Conservation (phyloP, 1,140 invertebrate species). For the Aphelenchoides besseyi region DNA sequence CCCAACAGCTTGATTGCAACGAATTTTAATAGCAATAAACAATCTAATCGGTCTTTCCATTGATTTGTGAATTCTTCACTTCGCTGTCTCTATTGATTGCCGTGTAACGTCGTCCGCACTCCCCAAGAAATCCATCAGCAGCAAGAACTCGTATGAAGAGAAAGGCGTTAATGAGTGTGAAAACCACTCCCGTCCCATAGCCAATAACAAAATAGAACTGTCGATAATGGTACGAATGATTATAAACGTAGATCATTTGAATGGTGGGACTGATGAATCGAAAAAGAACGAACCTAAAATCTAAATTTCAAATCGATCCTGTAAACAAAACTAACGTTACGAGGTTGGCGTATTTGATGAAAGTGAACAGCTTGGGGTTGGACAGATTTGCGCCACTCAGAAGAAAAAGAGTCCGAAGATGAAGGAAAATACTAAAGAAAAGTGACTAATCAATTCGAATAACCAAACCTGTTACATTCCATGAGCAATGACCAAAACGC, state of each 20-base stretch:
- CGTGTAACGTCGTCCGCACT: conserved; percentile 16
- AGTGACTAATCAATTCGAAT: background rate
- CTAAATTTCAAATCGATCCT: background rate
- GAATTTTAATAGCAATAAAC: background rate
- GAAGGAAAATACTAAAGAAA: conserved; percentile 35
- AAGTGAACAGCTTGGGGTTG: conserved; percentile 20
- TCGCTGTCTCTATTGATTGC: conserved; percentile 12
- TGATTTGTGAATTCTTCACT: background rate
- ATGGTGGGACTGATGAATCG: conserved; percentile 34
- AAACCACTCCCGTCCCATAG: conserved; percentile 30
- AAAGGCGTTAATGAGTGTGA: conserved; percentile 39
- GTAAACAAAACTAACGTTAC: conserved; percentile 31
- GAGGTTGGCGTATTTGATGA: conserved; percentile 34
- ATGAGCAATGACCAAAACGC: conserved; percentile 42
- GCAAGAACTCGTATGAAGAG: conserved; percentile 45
- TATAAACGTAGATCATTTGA: conserved; percentile 31
- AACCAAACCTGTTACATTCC: conserved; percentile 53
- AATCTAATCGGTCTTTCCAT: conserved; percentile 6
- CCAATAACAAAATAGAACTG: conserved; percentile 35
- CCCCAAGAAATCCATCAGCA: conserved; percentile 40
- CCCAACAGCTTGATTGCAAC: background rate
- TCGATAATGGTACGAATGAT: conserved; percentile 19
- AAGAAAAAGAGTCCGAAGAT: conserved; percentile 45
- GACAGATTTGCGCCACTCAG: conserved; percentile 24
- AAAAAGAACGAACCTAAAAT: conserved; percentile 42